Evolutionary conservation across 2,797 vertebrate species (phyloP).

Genomic region (Crocodylus rhombifer): DNA sequence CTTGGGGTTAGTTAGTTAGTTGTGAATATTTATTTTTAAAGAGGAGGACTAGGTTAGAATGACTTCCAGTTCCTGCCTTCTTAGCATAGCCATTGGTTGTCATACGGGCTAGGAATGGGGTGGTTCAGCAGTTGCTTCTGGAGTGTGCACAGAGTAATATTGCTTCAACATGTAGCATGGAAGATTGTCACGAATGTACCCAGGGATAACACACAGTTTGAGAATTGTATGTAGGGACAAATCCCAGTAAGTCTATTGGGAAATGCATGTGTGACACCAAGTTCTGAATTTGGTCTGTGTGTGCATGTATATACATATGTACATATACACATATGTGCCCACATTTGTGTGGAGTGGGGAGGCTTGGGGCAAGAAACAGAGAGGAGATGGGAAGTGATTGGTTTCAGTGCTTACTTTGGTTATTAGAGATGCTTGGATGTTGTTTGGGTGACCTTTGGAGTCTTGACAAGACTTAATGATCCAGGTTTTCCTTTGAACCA

Average conservation of each 20-base stretch:
- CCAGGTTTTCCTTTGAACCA: background rate
- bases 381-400: too few species aligned
- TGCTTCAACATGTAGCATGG: background rate
- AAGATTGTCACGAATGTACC: background rate
- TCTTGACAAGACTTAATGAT: background rate
- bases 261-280: background rate
- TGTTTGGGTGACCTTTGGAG: background rate
- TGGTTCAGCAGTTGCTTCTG: background rate
- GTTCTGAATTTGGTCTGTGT: background rate
- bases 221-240: background rate
- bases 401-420: background rate
- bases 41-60: background rate
- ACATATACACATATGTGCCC: too few species aligned
- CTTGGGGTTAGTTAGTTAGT: background rate
- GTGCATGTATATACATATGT: too few species aligned
- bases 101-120: background rate
- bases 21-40: background rate
- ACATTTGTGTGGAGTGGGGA: too few species aligned
- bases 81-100: background rate
- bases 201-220: background rate
- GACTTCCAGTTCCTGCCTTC: background rate
- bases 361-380: too few species aligned
- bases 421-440: background rate
- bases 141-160: background rate
- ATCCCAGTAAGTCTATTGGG: background rate